Evolutionary conservation across 2,113 vertebrate genomes (phyloP).

Genomic region (Rhynchopsitta pachyrhyncha): DNA sequence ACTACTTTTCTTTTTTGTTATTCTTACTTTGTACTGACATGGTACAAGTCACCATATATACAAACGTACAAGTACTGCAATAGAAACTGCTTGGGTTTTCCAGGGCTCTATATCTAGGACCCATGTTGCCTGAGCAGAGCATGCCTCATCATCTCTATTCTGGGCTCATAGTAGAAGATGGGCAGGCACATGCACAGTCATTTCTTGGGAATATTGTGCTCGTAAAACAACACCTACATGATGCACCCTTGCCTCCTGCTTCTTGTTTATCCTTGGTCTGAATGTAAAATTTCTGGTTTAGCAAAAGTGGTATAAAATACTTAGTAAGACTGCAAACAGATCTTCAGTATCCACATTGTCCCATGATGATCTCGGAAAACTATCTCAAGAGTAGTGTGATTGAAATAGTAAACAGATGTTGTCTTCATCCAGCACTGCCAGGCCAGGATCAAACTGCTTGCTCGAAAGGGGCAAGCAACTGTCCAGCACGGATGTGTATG

Average conservation of each 20-base stretch:
- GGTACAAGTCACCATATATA: not conserved
- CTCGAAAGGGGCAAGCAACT: not conserved
- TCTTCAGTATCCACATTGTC: not conserved
- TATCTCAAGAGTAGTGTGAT: not conserved
- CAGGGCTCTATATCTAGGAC: not conserved
- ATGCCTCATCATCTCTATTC: not conserved
- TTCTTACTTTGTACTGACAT: not conserved
- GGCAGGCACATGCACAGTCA: not conserved
- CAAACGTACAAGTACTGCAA: rapidly evolving
- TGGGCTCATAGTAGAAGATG: not conserved
- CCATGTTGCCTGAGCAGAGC: not conserved
- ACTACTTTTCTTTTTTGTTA: not conserved
- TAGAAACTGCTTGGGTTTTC: not conserved
- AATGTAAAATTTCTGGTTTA: not conserved
- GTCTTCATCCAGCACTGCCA: not conserved
- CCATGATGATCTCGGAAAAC: not conserved
- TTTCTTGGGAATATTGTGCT: not conserved
- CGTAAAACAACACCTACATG: not conserved
- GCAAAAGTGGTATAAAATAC: not conserved
- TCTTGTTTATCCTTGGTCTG: not conserved
- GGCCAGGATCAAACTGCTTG: not conserved
- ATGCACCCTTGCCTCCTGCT: not conserved
- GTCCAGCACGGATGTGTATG: not conserved
- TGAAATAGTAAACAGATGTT: not conserved
- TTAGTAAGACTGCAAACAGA: not conserved